Percentiles rank a stretch among this genome's conserved stretches.
phyloP scores from a whole-genome alignment of 2,888 invertebrate species.

The Acrocera orbiculus region DNA sequence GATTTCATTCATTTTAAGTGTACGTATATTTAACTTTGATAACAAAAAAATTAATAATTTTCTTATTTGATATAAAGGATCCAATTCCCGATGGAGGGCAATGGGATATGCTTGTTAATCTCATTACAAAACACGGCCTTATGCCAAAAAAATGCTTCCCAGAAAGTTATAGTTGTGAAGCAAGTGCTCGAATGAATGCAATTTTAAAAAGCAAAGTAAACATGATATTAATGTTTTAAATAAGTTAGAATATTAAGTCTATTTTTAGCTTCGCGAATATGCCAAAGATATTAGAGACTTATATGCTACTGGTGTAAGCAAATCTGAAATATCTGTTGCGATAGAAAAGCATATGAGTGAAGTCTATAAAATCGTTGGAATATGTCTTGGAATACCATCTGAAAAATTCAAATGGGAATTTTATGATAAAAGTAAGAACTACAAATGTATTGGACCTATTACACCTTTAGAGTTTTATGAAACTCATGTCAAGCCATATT shows the following conservation, averaged over 20 bases:
- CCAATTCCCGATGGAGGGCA: constrained; percentile 78
- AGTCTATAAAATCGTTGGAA: constrained; percentile 64
- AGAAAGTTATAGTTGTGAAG: constrained; percentile 61
- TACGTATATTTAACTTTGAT: constrained; percentile 17
- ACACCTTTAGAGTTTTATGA: constrained; percentile 67
- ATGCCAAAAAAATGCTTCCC: constrained; percentile 80
- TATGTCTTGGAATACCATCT: constrained; percentile 66
- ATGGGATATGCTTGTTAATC: constrained; percentile 82
- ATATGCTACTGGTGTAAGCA: constrained; percentile 41
- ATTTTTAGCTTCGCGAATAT: constrained; percentile 56
- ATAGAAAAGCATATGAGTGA: constrained; percentile 55
- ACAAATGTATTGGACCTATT: constrained; percentile 54
- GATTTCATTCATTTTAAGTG: constrained; percentile 56
- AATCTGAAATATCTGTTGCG: constrained; percentile 39
- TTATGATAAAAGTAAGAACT: constrained; percentile 64
- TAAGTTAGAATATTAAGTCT: constrained; percentile 7
- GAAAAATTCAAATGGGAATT: constrained; percentile 67
- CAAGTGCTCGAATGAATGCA: constrained; percentile 55
- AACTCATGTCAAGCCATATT: constrained; percentile 54
- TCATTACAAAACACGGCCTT: constrained; percentile 72
- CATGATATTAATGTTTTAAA: not conserved
- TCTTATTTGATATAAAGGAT: constrained; percentile 33
- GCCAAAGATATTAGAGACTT: constrained; percentile 59
- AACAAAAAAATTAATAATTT: not conserved
- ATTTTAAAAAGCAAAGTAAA: constrained; percentile 65